These are phyloP conservation scores for Parauchenoglanis punctatus DNA, from an alignment of 2,797 vertebrate species.

Conservation along the genomic window DNA sequence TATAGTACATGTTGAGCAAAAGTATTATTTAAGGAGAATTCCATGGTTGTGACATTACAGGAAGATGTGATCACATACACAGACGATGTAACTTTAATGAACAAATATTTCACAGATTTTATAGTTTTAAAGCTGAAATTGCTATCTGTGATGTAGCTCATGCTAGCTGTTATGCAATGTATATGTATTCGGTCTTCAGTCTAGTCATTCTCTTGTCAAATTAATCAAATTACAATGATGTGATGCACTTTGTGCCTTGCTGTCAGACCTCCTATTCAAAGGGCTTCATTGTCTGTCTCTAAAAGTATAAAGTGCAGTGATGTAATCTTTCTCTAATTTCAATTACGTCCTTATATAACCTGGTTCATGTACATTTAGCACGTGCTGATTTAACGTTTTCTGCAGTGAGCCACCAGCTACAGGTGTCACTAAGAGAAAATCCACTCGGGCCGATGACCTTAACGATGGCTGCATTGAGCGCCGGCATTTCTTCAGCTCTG, in stretches of 20 bases:
- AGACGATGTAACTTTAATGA: background rate
- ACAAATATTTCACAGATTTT: background rate
- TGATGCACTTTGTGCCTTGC: background rate
- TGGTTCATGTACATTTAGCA: background rate
- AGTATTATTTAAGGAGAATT: background rate
- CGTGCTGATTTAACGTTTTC: constrained; percentile 9
- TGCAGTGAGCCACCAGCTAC: constrained; percentile 10
- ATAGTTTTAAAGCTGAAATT: background rate
- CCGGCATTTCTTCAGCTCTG: constrained; percentile 48
- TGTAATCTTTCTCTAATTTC: background rate
- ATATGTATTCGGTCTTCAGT: background rate
- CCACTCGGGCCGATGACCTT: constrained; percentile 54
- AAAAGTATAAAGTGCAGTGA: constrained; percentile 18
- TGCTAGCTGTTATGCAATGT: background rate
- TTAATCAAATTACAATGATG: background rate
- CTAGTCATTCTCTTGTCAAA: background rate
- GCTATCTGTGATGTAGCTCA: no score
- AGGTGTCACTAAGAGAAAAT: constrained; percentile 48
- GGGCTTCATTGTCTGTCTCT: constrained; percentile 14
- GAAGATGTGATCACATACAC: background rate
- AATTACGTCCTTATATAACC: background rate
- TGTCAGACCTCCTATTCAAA: background rate
- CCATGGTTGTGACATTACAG: background rate
- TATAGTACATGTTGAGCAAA: background rate
- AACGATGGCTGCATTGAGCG: constrained; percentile 35